Conservation (phyloP, 2,888 invertebrate species). For the Lasioglossum pauxillum region DNA sequence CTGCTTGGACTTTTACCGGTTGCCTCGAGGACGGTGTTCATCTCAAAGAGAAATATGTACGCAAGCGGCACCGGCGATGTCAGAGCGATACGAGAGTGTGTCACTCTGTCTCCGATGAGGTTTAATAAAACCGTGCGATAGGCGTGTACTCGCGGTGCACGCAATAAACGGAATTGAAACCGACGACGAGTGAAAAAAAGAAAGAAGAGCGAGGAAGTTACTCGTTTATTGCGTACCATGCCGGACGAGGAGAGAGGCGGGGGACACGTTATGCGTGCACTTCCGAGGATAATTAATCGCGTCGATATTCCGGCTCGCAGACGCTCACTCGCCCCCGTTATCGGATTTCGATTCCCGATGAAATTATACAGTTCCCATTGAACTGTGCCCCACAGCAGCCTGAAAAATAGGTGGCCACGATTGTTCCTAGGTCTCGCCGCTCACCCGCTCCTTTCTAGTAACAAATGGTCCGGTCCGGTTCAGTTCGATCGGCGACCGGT, state of each 20-base stretch:
- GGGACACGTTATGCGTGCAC: constrained; percentile 19
- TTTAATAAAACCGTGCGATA: constrained; percentile 50
- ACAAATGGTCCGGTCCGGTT: constrained; percentile 28
- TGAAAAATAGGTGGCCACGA: constrained; percentile 52
- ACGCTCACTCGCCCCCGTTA: constrained; percentile 40
- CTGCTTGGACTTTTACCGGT: constrained; percentile 65
- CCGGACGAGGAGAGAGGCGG: no score
- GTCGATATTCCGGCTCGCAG: constrained; percentile 38
- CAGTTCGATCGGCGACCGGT: neutral
- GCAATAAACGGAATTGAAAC: constrained; percentile 53
- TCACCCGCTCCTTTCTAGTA: constrained; percentile 22
- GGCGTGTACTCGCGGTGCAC: neutral
- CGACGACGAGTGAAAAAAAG: constrained; percentile 23
- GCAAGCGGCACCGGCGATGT: constrained; percentile 28
- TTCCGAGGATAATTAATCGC: constrained; percentile 63
- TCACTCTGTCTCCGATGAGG: constrained; percentile 17
- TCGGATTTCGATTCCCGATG: constrained; percentile 55
- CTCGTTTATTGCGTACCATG: constrained; percentile 18
- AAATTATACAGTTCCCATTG: constrained; percentile 60
- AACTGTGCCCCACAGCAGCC: constrained; percentile 19
- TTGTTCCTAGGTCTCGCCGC: constrained; percentile 19
- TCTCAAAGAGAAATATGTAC: constrained; percentile 50
- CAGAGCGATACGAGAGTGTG: constrained; percentile 36
- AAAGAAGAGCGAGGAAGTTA: constrained; percentile 10
- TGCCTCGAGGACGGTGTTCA: constrained; percentile 60